These are phyloP conservation scores for Lipophrys pholis DNA, from an alignment of 2,113 vertebrate genomes.

Conservation along the genomic window DNA sequence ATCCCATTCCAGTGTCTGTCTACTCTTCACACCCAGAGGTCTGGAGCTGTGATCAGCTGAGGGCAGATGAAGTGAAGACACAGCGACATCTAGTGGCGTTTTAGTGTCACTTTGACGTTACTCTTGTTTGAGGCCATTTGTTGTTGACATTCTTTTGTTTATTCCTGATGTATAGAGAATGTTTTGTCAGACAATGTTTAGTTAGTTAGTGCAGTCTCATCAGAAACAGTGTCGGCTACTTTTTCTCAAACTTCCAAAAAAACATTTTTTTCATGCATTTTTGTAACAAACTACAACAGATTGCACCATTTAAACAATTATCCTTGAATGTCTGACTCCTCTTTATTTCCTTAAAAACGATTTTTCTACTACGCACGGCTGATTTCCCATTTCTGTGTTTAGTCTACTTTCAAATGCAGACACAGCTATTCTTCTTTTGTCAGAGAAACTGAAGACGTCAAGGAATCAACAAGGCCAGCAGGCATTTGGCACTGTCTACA, in stretches of 20 bases:
- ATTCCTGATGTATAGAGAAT: not conserved
- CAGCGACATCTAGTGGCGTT: constrained; percentile 84
- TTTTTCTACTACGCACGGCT: not conserved
- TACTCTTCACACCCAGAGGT: constrained; percentile 19
- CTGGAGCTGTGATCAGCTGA: not conserved
- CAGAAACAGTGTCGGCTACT: not conserved
- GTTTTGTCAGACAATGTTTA: not conserved
- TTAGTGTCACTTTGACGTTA: not conserved
- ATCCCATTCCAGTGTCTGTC: constrained; percentile 41
- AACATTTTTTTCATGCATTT: not conserved
- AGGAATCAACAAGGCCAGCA: constrained; percentile 32
- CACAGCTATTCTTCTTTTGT: constrained; percentile 10
- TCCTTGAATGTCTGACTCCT: constrained; percentile 11
- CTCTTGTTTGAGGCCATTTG: not conserved
- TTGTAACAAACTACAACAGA: no score
- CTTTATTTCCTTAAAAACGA: not conserved
- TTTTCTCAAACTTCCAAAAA: not conserved
- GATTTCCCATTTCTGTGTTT: constrained; percentile 19
- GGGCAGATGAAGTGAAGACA: constrained; percentile 52
- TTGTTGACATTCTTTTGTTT: not conserved
- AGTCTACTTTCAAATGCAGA: constrained; percentile 31
- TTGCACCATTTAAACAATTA: not conserved
- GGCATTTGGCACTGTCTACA: not conserved
- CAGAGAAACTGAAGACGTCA: constrained; percentile 25
- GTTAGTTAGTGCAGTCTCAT: not conserved